A percentile compares a stretch with the other conserved stretches of the same genome.
These are phyloP conservation scores for Neogobius melanostomus DNA, from an alignment of 2,113 vertebrate genomes.

Conservation along the genomic window DNA sequence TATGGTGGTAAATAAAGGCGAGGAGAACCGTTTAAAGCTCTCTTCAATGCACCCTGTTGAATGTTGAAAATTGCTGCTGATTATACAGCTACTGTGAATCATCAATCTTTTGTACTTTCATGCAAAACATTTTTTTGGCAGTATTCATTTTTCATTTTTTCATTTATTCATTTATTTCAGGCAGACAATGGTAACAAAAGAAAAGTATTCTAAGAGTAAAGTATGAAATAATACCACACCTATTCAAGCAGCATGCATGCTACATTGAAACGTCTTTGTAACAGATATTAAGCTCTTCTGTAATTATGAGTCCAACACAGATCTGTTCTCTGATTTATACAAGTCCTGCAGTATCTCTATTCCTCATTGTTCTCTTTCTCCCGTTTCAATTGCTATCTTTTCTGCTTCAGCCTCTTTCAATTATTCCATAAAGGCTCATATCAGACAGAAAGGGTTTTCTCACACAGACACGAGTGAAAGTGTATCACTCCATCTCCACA, in stretches of 20 bases:
- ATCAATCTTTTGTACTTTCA: too few relatives aligned
- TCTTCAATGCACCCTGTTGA: too few relatives aligned
- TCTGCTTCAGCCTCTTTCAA: neutral
- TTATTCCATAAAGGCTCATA: slow-evolving; percentile 29
- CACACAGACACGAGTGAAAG: slow-evolving; percentile 49
- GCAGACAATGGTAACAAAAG: too few relatives aligned
- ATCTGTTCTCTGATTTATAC: neutral
- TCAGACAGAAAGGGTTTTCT: slow-evolving; percentile 33
- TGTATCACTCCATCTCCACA: slow-evolving; percentile 56
- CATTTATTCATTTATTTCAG: too few relatives aligned
- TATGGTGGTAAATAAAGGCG: too few relatives aligned
- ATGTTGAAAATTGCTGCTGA: too few relatives aligned
- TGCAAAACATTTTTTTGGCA: too few relatives aligned
- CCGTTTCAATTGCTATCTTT: slow-evolving; percentile 21
- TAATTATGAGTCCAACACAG: slow-evolving; percentile 10
- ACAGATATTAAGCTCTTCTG: neutral
- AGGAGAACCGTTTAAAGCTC: too few relatives aligned
- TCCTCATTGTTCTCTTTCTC: slow-evolving; percentile 8
- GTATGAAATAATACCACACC: neutral
- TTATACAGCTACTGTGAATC: too few relatives aligned
- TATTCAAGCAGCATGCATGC: neutral
- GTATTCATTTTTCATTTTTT: too few relatives aligned
- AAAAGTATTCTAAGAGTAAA: neutral
- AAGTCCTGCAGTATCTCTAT: neutral
- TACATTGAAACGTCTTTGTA: neutral